Base-by-base conservation (phyloP, 2,888 invertebrate species). In the Drosophila maculinotata region DNA sequence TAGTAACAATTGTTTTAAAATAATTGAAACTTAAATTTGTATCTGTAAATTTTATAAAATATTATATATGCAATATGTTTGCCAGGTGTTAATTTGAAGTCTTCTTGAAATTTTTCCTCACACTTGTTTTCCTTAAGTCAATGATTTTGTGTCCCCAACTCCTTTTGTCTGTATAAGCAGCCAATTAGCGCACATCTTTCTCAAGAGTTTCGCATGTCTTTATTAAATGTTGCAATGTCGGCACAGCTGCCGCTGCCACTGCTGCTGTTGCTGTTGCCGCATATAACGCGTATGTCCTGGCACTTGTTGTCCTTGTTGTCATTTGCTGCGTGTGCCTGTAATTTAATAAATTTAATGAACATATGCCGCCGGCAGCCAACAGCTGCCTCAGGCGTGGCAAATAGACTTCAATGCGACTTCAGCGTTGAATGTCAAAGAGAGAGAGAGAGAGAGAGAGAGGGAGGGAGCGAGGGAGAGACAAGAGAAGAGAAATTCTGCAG, bases 271-370 rank as follows among this genome's bases (percentile, higher is more conserved):
- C 9, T 33, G 9, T 33, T 58, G 49, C 38, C 35, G 35, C 28
- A 41, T 42, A 52, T 44, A 58, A 69, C 56, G 54, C 39, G 42
- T 38, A 59, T 63, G 58, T 74, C 58, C 42, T 41, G 72, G 54
- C 65, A 71, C 65, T 65, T 45, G 54, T 41, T 51, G 57, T 64
- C 58, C 41, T 42, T 56, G 45, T 53, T 56, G 49, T 65, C 59
- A 60, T 57, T 35, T 39, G 33, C 59, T 31, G 49, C 41, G 48
- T 62, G 65, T 69, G 66, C 52, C 44, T 56, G 71, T 84, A 78
- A 85, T 78, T 87, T 86, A 86, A 86, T 86, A 85, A 84, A 88
- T 85, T 88, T 88, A 86, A 86, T 86, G 89, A 88, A 81, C 87
- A 87, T 85, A 87, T 86, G 87, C 79, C 69, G 65, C 38, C 62